Percentiles rank a stretch among this genome's conserved stretches.
Conservation (phyloP, 1,140 invertebrate species). For the Maconellicoccus hirsutus region DNA sequence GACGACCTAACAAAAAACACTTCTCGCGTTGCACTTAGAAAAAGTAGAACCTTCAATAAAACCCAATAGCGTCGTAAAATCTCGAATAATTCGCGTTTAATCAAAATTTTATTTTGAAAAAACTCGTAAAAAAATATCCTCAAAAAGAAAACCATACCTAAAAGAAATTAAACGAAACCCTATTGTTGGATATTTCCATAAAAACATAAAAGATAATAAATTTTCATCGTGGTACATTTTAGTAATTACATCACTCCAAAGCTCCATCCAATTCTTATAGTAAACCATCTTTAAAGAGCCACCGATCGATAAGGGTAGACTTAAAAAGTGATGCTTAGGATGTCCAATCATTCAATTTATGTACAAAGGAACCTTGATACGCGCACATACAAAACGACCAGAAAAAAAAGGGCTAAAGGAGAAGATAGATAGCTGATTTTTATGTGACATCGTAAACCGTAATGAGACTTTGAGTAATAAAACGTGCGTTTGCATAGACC, state of each 20-base stretch:
- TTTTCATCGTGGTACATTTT: background rate
- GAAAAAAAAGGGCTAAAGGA: background rate
- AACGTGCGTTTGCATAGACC: conserved; percentile 2
- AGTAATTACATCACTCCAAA: background rate
- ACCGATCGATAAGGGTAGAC: background rate
- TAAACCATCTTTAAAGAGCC: background rate
- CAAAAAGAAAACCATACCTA: background rate
- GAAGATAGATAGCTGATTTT: background rate
- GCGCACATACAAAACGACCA: background rate
- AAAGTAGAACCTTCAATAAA: background rate
- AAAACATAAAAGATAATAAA: conserved; percentile 6
- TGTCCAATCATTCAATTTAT: background rate
- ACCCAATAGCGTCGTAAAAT: background rate
- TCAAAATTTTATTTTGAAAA: background rate
- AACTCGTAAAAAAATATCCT: background rate
- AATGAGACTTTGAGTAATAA: background rate
- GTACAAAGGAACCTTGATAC: no score
- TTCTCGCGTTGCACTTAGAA: background rate
- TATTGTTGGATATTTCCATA: background rate
- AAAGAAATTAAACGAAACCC: background rate
- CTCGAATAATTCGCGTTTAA: conserved; percentile 8
- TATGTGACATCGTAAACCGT: conserved; percentile 7
- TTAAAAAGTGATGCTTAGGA: background rate
- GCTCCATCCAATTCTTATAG: background rate
- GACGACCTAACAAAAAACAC: background rate